Conservation (phyloP, 2,888 invertebrate genomes). For the Coecobrya sp. region DNA sequence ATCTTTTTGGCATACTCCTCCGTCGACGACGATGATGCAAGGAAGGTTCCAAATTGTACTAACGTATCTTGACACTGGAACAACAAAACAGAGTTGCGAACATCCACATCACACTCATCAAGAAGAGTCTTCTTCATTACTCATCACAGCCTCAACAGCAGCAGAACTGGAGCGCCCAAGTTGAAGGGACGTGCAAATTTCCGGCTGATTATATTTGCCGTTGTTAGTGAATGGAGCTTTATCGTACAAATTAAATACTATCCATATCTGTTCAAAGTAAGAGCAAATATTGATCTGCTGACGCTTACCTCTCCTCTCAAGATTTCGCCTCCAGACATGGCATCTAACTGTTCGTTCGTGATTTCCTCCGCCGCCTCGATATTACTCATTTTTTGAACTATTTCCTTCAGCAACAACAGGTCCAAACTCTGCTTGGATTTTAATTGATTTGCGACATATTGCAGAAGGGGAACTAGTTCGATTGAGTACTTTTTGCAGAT, state of each 20-base stretch:
- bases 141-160: conserved; percentile 51
- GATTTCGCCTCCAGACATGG: conserved; percentile 98
- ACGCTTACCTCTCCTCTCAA: conserved; percentile 95
- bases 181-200: conserved; percentile 14
- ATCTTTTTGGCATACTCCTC: conserved; percentile 97
- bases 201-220: conserved; percentile 17
- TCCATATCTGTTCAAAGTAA: not conserved
- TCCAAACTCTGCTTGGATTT: conserved; percentile 98
- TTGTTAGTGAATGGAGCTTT: conserved; percentile 37
- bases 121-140: conserved; percentile 49
- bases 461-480: conserved; percentile 97
- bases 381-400: conserved; percentile 99
- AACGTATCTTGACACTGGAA: conserved; percentile 98
- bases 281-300: not conserved
- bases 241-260: conserved; percentile 87
- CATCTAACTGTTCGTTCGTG: conserved; percentile 98
- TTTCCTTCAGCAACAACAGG: conserved; percentile 97
- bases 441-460: conserved; percentile 98
- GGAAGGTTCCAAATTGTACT: conserved; percentile 98
- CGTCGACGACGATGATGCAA: conserved; percentile 96
- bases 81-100: conserved; percentile 53
- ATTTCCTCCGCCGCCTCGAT: conserved; percentile 99
- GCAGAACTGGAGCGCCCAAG: conserved; percentile 26
- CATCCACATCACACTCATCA: conserved; percentile 34
- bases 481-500: conserved; percentile 99